Percentiles rank a stretch among this genome's conserved stretches.
phyloP scores from a whole-genome alignment of 2,113 vertebrate species.

The Clarias magur region DNA sequence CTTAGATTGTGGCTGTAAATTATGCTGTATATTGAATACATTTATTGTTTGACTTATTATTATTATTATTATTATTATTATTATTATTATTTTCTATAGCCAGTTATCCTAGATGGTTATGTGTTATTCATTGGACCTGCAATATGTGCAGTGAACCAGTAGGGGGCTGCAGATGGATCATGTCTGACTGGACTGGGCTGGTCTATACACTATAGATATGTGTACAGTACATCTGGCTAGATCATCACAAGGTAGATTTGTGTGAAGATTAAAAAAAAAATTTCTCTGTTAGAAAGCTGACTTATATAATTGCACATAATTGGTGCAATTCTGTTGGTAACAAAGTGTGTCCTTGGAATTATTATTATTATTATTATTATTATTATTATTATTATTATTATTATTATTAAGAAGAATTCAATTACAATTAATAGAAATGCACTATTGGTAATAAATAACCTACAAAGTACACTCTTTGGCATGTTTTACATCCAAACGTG shows the following conservation, averaged over 20 bases:
- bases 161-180: conserved; percentile 55
- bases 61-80: neutral
- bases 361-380: neutral
- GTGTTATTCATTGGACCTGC: conserved; percentile 58
- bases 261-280: conserved; percentile 9
- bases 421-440: too few species aligned
- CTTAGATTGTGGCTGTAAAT: conserved; percentile 13
- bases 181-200: conserved; percentile 18
- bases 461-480: too few species aligned
- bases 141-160: conserved; percentile 57
- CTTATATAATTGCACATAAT: neutral
- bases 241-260: conserved; percentile 27
- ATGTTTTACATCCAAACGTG: too few species aligned
- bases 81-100: neutral
- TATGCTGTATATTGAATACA: neutral
- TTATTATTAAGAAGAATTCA: too few species aligned
- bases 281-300: neutral
- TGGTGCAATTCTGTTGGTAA: neutral
- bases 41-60: conserved; percentile 36
- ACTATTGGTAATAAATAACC: too few species aligned
- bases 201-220: neutral
- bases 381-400: too few species aligned
- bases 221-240: conserved; percentile 3
- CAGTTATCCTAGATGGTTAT: conserved; percentile 50
- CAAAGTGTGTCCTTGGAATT: neutral